Evolutionary conservation across 2,113 vertebrate species (phyloP), one percentile per base, ranked within the genome.

Genomic region (Saimiri boliviensis): DNA sequence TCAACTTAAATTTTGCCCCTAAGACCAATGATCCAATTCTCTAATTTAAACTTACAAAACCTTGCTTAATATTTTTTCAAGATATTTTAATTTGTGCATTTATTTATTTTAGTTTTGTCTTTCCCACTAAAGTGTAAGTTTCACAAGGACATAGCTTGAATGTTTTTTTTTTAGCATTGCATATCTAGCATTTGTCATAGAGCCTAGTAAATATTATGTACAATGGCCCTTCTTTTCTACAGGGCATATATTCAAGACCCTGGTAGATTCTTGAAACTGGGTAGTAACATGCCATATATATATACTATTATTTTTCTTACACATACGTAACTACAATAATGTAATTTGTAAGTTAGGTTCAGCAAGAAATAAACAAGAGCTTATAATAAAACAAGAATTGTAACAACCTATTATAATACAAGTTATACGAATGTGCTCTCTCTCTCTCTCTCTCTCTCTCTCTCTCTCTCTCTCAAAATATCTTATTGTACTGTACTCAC

Each of bases 121-220:
- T 89, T 91, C 4, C 49, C 14, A 85, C 13, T 73, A 56, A 94
- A 71, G 6, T 56, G 6, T 37, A 77, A 79, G 5, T 54, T 94
- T 85, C 27, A 60, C 85, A 76, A 90, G 19, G 25, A 3, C 2
- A 77, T 27, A 83, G 4, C 0, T 42, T 83, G 6, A 42, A 4
- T 45, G 3, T 54, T 23, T 89, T 30, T 30, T 76, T 82, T n/a
- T 56, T 30, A 70, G 45, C 4, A 71, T 3, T 94, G 1, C 54
- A 20, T n/a, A 83, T 8, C 23, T 93, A 80, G 2, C 17, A 45
- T 58, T 95, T 93, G n/a, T 74, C 58, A 40, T 27, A 77, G 17
- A 91, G 17, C 23, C 74, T 94, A 42, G 54, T 77, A 96, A 95
- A 97, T 89, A 95, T 40, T 82, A 86, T 14, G 2, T 68, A 76